Evolutionary conservation across 1,140 invertebrate species (phyloP).

Genomic region (Leptinotarsa lineolata): DNA sequence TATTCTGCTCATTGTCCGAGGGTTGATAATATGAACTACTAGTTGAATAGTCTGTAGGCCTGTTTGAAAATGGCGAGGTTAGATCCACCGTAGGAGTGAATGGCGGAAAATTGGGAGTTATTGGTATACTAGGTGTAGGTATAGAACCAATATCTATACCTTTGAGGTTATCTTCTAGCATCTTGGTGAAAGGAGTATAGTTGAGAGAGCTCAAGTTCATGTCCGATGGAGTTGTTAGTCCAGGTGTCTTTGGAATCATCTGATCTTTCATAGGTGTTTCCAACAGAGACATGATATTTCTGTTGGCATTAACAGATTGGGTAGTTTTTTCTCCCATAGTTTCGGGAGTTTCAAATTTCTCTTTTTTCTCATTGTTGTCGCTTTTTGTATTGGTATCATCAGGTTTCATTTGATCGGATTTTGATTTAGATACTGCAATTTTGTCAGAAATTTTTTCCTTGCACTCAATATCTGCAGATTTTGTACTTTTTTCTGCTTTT

Average conservation of each 20-base stretch:
- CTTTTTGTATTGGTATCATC: constrained; percentile 34
- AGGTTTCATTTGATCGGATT: constrained; percentile 44
- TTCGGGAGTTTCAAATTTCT: constrained; percentile 28
- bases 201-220: constrained; percentile 14
- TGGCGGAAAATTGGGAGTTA: constrained; percentile 47
- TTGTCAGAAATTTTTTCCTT: neutral
- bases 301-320: constrained; percentile 23
- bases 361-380: constrained; percentile 12
- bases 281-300: constrained; percentile 36
- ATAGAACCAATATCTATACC: constrained; percentile 39
- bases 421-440: constrained; percentile 41
- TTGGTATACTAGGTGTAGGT: constrained; percentile 49
- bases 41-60: constrained; percentile 49
- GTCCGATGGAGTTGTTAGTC: constrained; percentile 22
- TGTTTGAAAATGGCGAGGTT: constrained; percentile 28
- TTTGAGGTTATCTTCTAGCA: constrained; percentile 48
- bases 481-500: neutral
- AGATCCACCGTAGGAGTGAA: constrained; percentile 34
- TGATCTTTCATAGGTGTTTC: constrained; percentile 48
- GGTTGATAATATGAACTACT: constrained; percentile 51
- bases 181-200: constrained; percentile 49
- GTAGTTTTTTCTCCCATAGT: constrained; percentile 12
- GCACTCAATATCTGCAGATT: neutral
- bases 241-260: constrained; percentile 42
- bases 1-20: constrained; percentile 51